phyloP scores from a whole-genome alignment of 2,797 vertebrate genomes.

The Eurystomus glaucurus region DNA sequence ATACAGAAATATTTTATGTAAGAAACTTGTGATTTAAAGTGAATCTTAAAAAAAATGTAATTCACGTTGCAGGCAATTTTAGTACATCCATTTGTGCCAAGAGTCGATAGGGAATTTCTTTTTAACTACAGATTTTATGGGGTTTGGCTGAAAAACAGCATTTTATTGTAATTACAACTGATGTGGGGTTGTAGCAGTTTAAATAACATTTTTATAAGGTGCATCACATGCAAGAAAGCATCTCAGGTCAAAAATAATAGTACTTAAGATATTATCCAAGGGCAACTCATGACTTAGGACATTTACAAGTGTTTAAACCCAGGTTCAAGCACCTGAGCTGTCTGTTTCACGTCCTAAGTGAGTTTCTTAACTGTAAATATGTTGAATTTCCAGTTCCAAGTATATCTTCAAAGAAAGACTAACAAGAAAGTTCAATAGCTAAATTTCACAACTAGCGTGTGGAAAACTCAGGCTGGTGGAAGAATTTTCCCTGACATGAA shows the following conservation, averaged over 20 bases:
- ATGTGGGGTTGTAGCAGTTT: not conserved
- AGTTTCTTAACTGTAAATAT: constrained; percentile 39
- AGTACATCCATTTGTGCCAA: not conserved
- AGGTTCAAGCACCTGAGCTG: not conserved
- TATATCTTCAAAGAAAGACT: not conserved
- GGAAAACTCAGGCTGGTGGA: not conserved
- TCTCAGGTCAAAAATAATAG: constrained; percentile 59
- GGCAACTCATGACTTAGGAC: not conserved
- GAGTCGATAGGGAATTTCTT: not conserved
- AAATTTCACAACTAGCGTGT: constrained; percentile 4
- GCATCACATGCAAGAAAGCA: not conserved
- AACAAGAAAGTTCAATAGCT: not conserved
- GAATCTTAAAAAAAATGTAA: not conserved
- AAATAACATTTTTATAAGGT: constrained; percentile 53
- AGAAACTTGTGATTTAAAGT: not conserved
- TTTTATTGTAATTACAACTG: constrained; percentile 54
- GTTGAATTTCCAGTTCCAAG: constrained; percentile 40
- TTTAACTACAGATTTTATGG: constrained; percentile 3
- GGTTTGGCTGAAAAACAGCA: constrained; percentile 24
- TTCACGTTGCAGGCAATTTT: not conserved
- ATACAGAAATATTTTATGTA: not conserved
- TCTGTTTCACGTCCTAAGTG: constrained; percentile 18
- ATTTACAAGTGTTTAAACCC: constrained; percentile 35
- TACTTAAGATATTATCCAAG: not conserved
- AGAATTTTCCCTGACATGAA: constrained; percentile 30